Evolutionary conservation across 2,113 vertebrate genomes (phyloP).

Genomic region (Siniperca chuatsi): DNA sequence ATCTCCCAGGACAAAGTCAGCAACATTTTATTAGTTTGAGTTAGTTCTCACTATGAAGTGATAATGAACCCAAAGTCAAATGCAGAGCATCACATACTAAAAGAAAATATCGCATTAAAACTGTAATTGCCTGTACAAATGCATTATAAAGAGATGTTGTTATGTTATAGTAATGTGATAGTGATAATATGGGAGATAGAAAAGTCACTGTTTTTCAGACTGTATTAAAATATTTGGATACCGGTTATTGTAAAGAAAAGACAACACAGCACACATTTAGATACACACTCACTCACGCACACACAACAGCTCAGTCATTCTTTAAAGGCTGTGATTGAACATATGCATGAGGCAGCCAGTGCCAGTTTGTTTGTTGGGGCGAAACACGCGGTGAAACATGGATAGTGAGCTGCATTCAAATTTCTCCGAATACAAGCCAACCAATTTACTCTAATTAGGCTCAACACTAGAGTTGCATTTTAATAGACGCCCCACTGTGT

Average conservation of each 20-base stretch:
- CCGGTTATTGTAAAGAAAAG: neutral
- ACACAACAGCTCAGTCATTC: constrained; percentile 14
- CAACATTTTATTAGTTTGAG: constrained; percentile 68
- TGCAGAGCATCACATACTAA: constrained; percentile 34
- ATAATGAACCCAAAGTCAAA: constrained; percentile 65
- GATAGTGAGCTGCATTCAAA: constrained; percentile 77
- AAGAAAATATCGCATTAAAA: constrained; percentile 44
- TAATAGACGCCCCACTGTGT: constrained; percentile 84
- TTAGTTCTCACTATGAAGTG: constrained; percentile 51
- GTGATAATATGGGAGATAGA: neutral
- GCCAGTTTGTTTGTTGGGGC: constrained; percentile 72
- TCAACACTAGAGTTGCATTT: constrained; percentile 85
- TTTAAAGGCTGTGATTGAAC: constrained; percentile 49
- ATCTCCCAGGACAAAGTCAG: constrained; percentile 66
- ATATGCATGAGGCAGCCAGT: constrained; percentile 57
- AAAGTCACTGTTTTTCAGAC: constrained; percentile 1
- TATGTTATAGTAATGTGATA: constrained; percentile 19
- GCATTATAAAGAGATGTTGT: constrained; percentile 33
- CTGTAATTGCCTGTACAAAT: constrained; percentile 37
- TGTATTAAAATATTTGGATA: constrained; percentile 1
- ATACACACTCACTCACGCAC: neutral
- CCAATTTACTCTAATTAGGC: constrained; percentile 86
- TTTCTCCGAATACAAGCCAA: constrained; percentile 80
- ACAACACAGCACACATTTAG: neutral
- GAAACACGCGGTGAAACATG: constrained; percentile 68